Conservation (phyloP, 2,113 vertebrate species). For the Salvelinus alpinus region DNA sequence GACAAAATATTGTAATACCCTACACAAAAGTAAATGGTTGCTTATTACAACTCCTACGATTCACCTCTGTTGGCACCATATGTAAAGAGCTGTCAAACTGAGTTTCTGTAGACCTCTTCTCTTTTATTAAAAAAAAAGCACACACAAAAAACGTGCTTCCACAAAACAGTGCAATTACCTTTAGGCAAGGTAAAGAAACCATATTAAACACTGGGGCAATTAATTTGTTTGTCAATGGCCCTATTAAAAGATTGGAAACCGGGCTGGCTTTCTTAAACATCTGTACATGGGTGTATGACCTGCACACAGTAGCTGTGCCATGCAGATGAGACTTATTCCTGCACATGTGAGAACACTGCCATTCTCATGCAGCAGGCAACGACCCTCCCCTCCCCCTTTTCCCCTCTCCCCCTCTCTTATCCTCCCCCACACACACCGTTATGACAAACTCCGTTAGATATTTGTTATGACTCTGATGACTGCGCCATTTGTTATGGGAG, state of each 20-base stretch:
- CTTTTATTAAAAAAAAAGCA: background rate
- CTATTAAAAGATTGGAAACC: background rate
- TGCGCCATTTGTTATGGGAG: constrained; percentile 76
- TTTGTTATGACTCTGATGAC: constrained; percentile 78
- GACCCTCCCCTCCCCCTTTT: background rate
- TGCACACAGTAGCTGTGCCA: background rate
- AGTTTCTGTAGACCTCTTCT: constrained; percentile 1
- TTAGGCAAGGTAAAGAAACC: background rate
- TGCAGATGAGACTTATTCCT: constrained; percentile 18
- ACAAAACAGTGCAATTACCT: constrained; percentile 1
- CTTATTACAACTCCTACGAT: background rate
- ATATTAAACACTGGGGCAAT: constrained; percentile 41
- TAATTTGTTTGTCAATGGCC: constrained; percentile 50
- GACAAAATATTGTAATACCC: too few relatives aligned
- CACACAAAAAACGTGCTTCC: constrained; percentile 4
- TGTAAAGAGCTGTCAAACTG: background rate
- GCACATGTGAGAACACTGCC: constrained; percentile 13
- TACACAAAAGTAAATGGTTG: too few relatives aligned
- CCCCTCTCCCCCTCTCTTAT: background rate
- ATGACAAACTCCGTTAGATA: constrained; percentile 75
- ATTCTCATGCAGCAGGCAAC: constrained; percentile 30
- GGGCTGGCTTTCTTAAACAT: constrained; percentile 4
- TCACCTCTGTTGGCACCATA: background rate
- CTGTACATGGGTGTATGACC: constrained; percentile 13
- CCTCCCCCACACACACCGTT: constrained; percentile 40